These are phyloP conservation scores for Australoheros scitulus DNA, from an alignment of 2,113 vertebrate species.

Conservation along the genomic window DNA sequence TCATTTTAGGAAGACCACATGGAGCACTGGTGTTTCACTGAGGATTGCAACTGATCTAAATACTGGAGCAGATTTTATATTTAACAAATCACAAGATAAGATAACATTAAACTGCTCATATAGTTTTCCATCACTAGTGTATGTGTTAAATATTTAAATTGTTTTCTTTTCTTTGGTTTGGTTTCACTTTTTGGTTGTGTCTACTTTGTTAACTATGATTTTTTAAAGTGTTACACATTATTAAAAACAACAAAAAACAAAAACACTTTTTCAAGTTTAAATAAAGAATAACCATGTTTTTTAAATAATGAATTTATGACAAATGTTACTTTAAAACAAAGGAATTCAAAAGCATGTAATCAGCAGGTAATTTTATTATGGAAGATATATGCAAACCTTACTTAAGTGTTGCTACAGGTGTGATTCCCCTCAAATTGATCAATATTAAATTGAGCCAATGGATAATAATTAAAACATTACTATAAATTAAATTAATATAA, in stretches of 20 bases:
- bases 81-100: background rate
- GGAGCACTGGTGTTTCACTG: background rate
- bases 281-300: background rate
- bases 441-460: background rate
- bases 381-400: slow-evolving; percentile 8
- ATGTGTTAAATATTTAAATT: background rate
- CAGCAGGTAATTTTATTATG: background rate
- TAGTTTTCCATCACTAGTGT: background rate
- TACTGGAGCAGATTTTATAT: background rate
- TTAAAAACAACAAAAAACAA: background rate
- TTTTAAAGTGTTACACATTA: background rate
- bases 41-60: background rate
- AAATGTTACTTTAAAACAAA: slow-evolving; percentile 20
- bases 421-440: background rate
- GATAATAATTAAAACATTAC: background rate
- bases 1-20: background rate
- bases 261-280: background rate
- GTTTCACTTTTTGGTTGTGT: background rate
- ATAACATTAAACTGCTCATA: background rate
- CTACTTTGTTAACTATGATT: background rate
- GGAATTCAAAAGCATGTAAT: slow-evolving; percentile 6
- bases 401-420: background rate
- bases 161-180: background rate
- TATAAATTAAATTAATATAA: background rate
- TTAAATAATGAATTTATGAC: background rate